Conservation (phyloP, 1,140 invertebrate species). For the Penaeus vannamei region DNA sequence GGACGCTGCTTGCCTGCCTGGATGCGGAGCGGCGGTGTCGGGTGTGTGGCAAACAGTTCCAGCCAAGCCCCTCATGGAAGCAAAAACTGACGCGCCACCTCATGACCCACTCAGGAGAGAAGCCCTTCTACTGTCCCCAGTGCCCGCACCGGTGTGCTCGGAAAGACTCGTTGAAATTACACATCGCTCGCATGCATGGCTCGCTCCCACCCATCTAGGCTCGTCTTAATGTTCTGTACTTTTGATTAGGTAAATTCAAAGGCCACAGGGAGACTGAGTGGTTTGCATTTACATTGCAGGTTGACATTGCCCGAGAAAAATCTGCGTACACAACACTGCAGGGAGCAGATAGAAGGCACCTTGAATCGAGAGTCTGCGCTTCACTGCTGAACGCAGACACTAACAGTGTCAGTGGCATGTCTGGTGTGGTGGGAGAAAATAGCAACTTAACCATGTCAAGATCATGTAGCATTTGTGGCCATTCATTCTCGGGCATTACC, state of each 20-base stretch:
- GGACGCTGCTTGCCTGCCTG: conserved; percentile 62
- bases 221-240: background rate
- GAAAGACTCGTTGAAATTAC: conserved; percentile 66
- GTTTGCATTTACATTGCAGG: conserved; percentile 61
- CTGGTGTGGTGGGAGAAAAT: conserved; percentile 39
- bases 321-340: conserved; percentile 35
- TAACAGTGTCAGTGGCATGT: background rate
- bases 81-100: conserved; percentile 66
- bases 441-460: conserved; percentile 23
- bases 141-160: conserved; percentile 66
- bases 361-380: conserved; percentile 37
- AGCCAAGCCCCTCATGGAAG: conserved; percentile 67
- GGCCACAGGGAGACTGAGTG: conserved; percentile 49
- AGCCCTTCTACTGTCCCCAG: conserved; percentile 65
- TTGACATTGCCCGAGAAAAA: conserved; percentile 58
- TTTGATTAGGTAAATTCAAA: background rate
- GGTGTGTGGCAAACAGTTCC: conserved; percentile 68
- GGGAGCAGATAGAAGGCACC: conserved; percentile 51
- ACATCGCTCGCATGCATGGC: conserved; percentile 64
- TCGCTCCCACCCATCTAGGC: conserved; percentile 44
- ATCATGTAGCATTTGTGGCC: conserved; percentile 55
- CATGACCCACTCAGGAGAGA: conserved; percentile 67
- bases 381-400: conserved; percentile 20
- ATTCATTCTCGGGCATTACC: conserved; percentile 54
- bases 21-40: conserved; percentile 65